Evolutionary conservation across 2,113 vertebrate species (phyloP), one percentile per base, ranked within the genome.

Genomic region (Anguilla rostrata): DNA sequence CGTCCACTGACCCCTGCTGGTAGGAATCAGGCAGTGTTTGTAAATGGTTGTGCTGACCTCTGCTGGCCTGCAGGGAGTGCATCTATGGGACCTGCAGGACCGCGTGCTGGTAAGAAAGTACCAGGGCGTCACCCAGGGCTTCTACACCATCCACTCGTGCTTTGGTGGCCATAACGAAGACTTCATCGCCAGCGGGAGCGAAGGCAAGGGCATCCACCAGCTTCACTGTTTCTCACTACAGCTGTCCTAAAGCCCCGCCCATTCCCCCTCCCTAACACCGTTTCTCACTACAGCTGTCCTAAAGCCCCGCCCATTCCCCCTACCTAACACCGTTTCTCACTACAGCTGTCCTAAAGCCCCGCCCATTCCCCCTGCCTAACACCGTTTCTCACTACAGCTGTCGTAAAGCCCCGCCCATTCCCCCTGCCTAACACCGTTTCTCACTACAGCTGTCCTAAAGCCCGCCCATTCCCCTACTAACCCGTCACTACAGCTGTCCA

Each of bases 41-140:
- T 86, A 39, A 63, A 29, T 66, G 53, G 53, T 26, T 66, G 39
- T 41, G 16, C 26, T 63, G 57, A 39, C 80, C 26, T n/a, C 40
- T 20, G 34, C 41, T 86, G 39, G 20, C 80, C 0, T 84, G 2
- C 85, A 99, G 98, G 98, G 98, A 96, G 98, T 99, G 94, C 98
- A 99, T 96, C 98, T 99, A 95, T 99, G 98, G 98, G 98, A 99
- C 94, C 97, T 99, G 92, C 98, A 99, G 95, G 98, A 99, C 95
- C 97, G 98, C 94, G 98, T 99, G 96, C 96, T 99, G 96, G 97
- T 99, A 94, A 98, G 98, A 93, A 99, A 99, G 92, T 99, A 98
- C 93, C 98, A 99, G 96, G 98, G 98, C 92, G 98, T 99, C 91
- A 99, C 98, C 84, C 98, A 99, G 96, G 98, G 98, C 93, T 99